Percentiles rank a stretch among this genome's conserved stretches.
Conservation (phyloP, 1,140 invertebrate genomes). For the Drosophila subpulchrella region DNA sequence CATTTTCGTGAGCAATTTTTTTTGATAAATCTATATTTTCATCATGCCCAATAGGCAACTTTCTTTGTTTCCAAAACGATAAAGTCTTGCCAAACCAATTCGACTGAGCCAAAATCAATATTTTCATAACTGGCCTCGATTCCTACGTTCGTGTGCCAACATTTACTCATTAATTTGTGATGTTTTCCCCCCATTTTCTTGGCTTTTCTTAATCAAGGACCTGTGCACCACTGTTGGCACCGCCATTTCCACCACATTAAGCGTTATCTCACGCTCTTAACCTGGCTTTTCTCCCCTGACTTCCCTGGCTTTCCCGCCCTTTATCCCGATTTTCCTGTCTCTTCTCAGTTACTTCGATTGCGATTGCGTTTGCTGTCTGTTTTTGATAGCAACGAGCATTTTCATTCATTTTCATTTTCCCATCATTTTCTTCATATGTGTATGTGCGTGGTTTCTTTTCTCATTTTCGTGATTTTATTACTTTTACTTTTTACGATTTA, state of each 20-base stretch:
- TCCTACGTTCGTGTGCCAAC: slow-evolving; percentile 12
- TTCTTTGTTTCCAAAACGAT: not conserved
- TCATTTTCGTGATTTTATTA: slow-evolving; percentile 82
- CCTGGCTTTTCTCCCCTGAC: slow-evolving; percentile 1
- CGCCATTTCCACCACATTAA: slow-evolving; percentile 54
- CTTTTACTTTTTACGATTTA: slow-evolving; percentile 83
- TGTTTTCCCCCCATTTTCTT: slow-evolving; percentile 1
- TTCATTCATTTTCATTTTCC: slow-evolving; percentile 62
- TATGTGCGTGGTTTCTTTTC: slow-evolving; percentile 62
- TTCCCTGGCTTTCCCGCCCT: not conserved
- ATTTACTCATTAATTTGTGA: slow-evolving; percentile 52
- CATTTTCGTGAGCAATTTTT: too few species aligned
- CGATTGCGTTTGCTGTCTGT: slow-evolving; percentile 61
- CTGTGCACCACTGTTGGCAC: slow-evolving; percentile 41
- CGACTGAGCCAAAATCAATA: slow-evolving; percentile 32
- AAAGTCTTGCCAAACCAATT: slow-evolving; percentile 6
- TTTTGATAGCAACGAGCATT: slow-evolving; percentile 62
- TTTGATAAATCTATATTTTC: too few species aligned
- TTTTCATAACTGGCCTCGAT: slow-evolving; percentile 30
- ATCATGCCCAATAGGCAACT: not conserved
- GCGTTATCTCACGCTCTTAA: slow-evolving; percentile 44
- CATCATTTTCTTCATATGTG: slow-evolving; percentile 36
- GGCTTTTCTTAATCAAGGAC: slow-evolving; percentile 41
- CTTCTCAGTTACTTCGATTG: slow-evolving; percentile 58
- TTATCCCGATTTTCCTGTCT: slow-evolving; percentile 10